A percentile compares a stretch with the other conserved stretches of the same genome.
phyloP scores from a whole-genome alignment of 2,113 vertebrate species.

The Phylloscopus whistleri region DNA sequence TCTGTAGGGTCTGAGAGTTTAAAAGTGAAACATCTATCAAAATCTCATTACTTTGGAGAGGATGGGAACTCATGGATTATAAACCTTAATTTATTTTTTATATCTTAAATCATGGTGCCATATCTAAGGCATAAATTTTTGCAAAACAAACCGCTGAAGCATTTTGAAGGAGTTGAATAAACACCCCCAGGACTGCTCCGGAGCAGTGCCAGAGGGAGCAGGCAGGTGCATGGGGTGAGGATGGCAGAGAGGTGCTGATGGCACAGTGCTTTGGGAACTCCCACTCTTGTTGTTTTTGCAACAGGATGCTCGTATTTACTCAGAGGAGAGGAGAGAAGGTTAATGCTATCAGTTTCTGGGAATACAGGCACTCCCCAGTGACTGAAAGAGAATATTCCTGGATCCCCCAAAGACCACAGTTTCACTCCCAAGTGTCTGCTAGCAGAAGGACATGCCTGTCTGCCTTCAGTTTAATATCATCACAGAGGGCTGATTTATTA shows the following conservation, averaged over 20 bases:
- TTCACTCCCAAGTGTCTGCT: slow-evolving; percentile 17
- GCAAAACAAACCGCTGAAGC: slow-evolving; percentile 12
- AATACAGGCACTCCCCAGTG: slow-evolving; percentile 36
- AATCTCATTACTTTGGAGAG: slow-evolving; percentile 41
- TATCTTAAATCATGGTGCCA: neutral
- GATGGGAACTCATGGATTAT: slow-evolving; percentile 32
- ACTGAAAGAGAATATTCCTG: slow-evolving; percentile 51
- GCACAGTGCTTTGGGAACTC: slow-evolving; percentile 17
- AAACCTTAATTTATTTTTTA: slow-evolving; percentile 38
- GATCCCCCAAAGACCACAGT: neutral
- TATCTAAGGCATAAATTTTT: slow-evolving; percentile 27
- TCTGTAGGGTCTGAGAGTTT: neutral
- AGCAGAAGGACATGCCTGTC: slow-evolving; percentile 14
- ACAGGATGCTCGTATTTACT: slow-evolving; percentile 30
- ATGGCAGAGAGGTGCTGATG: neutral
- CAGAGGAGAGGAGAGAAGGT: slow-evolving; percentile 39
- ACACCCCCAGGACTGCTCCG: neutral
- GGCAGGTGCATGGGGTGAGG: neutral
- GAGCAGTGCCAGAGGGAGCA: neutral
- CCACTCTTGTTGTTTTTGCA: slow-evolving; percentile 57
- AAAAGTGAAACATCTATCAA: slow-evolving; percentile 31
- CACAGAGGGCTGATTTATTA: slow-evolving; percentile 35
- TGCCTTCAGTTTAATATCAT: neutral
- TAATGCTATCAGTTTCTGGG: slow-evolving; percentile 41
- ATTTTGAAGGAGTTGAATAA: neutral